Conservation (phyloP, 2,113 vertebrate genomes). For the Aix galericulata region DNA sequence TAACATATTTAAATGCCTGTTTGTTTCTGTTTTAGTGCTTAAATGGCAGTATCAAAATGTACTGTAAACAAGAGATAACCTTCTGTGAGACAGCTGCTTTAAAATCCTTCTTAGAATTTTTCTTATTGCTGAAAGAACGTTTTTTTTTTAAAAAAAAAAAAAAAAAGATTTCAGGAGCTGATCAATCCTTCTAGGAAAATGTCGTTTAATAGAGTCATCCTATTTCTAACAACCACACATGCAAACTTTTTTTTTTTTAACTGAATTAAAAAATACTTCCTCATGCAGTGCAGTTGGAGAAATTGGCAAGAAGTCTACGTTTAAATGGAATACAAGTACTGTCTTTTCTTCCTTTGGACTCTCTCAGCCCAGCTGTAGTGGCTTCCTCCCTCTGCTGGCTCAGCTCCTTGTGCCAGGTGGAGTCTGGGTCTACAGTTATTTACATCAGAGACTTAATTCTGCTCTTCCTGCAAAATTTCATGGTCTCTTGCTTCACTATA, state of each 20-base stretch:
- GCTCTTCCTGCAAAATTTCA: not conserved
- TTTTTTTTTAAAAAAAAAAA: not conserved
- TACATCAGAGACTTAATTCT: not conserved
- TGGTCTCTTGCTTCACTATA: not conserved
- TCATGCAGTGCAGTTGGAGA: slow-evolving; percentile 16
- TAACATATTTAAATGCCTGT: not conserved
- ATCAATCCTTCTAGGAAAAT: slow-evolving; percentile 28
- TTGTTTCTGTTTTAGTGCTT: not conserved
- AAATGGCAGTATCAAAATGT: slow-evolving; percentile 26
- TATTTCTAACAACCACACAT: not conserved
- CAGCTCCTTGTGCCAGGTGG: slow-evolving; percentile 45
- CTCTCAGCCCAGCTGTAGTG: slow-evolving; percentile 51
- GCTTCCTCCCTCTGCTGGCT: slow-evolving; percentile 51
- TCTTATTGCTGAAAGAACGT: not conserved
- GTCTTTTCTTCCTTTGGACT: slow-evolving; percentile 40
- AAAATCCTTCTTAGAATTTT: not conserved
- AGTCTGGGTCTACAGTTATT: not conserved
- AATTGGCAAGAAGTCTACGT: slow-evolving; percentile 49
- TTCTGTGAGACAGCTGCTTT: not conserved
- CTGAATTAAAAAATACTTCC: slow-evolving; percentile 23
- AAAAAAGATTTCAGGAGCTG: not conserved
- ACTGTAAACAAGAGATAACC: slow-evolving; percentile 38
- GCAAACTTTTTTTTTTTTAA: accelerated
- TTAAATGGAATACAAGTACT: slow-evolving; percentile 47
- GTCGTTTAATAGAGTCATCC: not conserved